These are phyloP conservation scores for Nematostella vectensis DNA, from an alignment of 92 coral and sea anemone genomes.

Conservation along the genomic window DNA sequence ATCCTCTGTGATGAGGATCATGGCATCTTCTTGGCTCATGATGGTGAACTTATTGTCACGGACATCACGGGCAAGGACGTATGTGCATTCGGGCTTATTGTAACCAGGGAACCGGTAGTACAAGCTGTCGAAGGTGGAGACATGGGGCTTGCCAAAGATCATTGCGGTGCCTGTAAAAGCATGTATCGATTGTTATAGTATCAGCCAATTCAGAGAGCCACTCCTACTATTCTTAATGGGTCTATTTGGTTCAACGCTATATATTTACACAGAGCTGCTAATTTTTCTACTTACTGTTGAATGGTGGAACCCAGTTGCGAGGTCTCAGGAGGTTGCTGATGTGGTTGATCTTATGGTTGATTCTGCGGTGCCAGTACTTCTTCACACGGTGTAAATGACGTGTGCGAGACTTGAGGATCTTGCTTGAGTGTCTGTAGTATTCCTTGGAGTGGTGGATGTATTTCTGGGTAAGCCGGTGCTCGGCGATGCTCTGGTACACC, in stretches of 20 bases:
- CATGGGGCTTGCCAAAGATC: slow-evolving; percentile 95
- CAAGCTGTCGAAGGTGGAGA: slow-evolving; percentile 81
- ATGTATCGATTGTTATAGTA: too few species aligned
- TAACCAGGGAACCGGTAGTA: slow-evolving; percentile 92
- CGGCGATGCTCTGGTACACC: slow-evolving; percentile 30
- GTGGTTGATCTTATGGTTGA: slow-evolving; percentile 42
- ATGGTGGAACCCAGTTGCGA: slow-evolving; percentile 88
- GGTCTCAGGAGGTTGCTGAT: slow-evolving; percentile 55
- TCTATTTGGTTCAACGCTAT: not conserved
- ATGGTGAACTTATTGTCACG: slow-evolving; percentile 86
- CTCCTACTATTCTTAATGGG: not conserved
- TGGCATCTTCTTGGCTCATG: slow-evolving; percentile 85
- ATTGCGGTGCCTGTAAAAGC: slow-evolving; percentile 88
- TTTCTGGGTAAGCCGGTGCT: slow-evolving; percentile 44
- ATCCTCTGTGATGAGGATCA: slow-evolving; percentile 72
- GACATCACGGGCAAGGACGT: slow-evolving; percentile 89
- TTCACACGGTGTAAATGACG: slow-evolving; percentile 49
- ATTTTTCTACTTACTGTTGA: slow-evolving; percentile 98
- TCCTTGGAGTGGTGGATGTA: slow-evolving; percentile 32
- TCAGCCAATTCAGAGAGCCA: too few species aligned
- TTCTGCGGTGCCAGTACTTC: slow-evolving; percentile 51
- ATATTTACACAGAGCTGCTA: not conserved
- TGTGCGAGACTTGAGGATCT: slow-evolving; percentile 43
- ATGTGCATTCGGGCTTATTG: slow-evolving; percentile 72
- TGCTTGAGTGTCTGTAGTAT: slow-evolving; percentile 51